Percentiles rank a stretch among this genome's conserved stretches.
Evolutionary conservation across 1,140 invertebrate species (phyloP).

Genomic region (Pseudomyrmex sp.): DNA sequence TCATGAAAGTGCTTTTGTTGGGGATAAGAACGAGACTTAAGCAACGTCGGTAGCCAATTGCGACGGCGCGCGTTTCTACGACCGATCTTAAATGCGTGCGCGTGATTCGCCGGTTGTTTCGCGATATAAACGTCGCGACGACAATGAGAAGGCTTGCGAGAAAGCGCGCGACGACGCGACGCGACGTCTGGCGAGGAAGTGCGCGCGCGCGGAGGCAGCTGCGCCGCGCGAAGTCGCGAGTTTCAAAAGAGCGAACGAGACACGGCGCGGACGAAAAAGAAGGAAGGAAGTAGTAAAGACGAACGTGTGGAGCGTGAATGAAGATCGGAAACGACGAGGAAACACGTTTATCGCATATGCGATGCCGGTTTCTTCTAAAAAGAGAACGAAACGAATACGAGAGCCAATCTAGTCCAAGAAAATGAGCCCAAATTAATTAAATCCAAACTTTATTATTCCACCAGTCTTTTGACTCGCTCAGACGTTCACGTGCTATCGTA

Average conservation of each 20-base stretch:
- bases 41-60: not conserved
- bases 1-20: not conserved
- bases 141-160: constrained; percentile 26
- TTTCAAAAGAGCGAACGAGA: not conserved
- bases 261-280: not conserved
- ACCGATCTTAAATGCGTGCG: not conserved
- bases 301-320: constrained; percentile 7
- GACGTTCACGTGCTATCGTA: too few relatives aligned
- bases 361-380: too few relatives aligned
- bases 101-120: not conserved
- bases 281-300: not conserved
- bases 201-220: constrained; percentile 35
- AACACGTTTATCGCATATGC: not conserved
- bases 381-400: too few relatives aligned
- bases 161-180: constrained; percentile 4
- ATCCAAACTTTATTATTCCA: too few relatives aligned
- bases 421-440: too few relatives aligned
- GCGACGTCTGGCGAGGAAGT: constrained; percentile 48
- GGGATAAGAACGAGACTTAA: not conserved
- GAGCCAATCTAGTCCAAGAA: too few relatives aligned
- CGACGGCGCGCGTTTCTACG: not conserved
- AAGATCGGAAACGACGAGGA: constrained; percentile 5
- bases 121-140: constrained; percentile 23
- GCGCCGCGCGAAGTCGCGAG: constrained; percentile 7
- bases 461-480: too few relatives aligned